A percentile compares a stretch with the other conserved stretches of the same genome.
phyloP scores from a whole-genome alignment of 2,797 vertebrate species.

The Sebastes aleutianus region DNA sequence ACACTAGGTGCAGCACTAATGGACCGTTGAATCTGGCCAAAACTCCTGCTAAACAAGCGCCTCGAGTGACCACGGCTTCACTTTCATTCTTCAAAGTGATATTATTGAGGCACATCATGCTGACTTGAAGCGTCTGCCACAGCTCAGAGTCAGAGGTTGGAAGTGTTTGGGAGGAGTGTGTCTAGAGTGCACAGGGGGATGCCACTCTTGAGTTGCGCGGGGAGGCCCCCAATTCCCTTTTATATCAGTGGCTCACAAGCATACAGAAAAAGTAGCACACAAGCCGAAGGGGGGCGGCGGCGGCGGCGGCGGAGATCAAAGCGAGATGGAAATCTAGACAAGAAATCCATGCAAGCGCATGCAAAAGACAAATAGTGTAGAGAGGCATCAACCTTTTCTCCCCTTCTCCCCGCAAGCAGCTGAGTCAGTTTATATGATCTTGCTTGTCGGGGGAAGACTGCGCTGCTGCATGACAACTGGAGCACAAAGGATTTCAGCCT shows the following conservation, averaged over 20 bases:
- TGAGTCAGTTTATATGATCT: conserved; percentile 63
- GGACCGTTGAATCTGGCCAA: not conserved
- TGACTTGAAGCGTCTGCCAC: conserved; percentile 58
- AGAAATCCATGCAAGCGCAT: conserved; percentile 44
- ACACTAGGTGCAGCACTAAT: not conserved
- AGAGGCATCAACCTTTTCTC: conserved; percentile 20
- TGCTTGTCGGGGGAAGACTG: conserved; percentile 34
- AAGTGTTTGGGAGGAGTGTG: conserved; percentile 59
- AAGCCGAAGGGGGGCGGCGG: not conserved
- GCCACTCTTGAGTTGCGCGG: conserved; percentile 46
- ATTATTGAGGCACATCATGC: conserved; percentile 50
- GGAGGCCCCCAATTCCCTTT: conserved; percentile 65
- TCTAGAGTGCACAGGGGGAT: conserved; percentile 55
- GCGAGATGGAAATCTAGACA: conserved; percentile 57
- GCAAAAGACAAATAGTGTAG: conserved; percentile 43
- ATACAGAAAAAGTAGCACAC: conserved; percentile 48
- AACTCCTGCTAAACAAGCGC: conserved; percentile 25
- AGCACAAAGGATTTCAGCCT: conserved; percentile 59
- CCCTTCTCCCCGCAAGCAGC: conserved; percentile 1
- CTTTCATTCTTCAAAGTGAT: conserved; percentile 67
- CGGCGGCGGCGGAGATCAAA: conserved; percentile 51
- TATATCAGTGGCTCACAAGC: conserved; percentile 56
- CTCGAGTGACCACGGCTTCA: conserved; percentile 19
- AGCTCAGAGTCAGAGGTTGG: conserved; percentile 47
- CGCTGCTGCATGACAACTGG: conserved; percentile 44